phyloP scores from a whole-genome alignment of 2,888 invertebrate species.

The Amorpha juglandis region DNA sequence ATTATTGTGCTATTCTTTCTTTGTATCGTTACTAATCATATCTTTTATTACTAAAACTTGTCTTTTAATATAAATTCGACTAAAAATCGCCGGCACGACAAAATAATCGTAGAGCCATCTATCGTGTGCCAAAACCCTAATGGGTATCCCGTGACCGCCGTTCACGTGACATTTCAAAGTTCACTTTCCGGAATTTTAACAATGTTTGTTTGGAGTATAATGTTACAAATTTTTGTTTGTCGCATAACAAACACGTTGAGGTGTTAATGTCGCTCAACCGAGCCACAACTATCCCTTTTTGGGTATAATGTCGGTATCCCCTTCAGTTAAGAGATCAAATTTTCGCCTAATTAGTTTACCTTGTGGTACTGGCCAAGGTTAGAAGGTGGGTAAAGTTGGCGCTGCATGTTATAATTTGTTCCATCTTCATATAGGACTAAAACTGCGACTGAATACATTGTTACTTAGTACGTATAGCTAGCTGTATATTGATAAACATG shows the following conservation, averaged over 20 bases:
- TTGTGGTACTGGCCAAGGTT: background rate
- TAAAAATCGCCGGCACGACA: background rate
- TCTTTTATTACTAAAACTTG: no score
- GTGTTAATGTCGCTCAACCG: conserved; percentile 13
- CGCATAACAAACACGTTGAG: conserved; percentile 5
- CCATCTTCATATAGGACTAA: no score
- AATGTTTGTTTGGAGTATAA: conserved; percentile 20
- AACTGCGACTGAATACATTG: no score
- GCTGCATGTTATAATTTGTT: background rate
- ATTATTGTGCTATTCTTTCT: no score
- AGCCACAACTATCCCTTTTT: conserved; percentile 10
- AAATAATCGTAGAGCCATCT: background rate
- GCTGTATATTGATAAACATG: no score
- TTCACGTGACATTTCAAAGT: conserved; percentile 40
- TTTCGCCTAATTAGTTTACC: conserved; percentile 15
- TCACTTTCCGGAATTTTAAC: conserved; percentile 23
- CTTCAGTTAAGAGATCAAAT: conserved; percentile 19
- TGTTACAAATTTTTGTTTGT: conserved; percentile 24
- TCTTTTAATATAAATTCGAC: no score
- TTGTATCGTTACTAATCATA: no score
- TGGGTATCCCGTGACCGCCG: background rate
- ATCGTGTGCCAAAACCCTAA: conserved; percentile 7
- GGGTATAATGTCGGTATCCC: conserved; percentile 7
- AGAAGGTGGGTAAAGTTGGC: no score
- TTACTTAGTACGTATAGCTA: no score